Base-by-base conservation (phyloP, 92 coral and sea anemone species). In the Plumapathes pennacea region DNA sequence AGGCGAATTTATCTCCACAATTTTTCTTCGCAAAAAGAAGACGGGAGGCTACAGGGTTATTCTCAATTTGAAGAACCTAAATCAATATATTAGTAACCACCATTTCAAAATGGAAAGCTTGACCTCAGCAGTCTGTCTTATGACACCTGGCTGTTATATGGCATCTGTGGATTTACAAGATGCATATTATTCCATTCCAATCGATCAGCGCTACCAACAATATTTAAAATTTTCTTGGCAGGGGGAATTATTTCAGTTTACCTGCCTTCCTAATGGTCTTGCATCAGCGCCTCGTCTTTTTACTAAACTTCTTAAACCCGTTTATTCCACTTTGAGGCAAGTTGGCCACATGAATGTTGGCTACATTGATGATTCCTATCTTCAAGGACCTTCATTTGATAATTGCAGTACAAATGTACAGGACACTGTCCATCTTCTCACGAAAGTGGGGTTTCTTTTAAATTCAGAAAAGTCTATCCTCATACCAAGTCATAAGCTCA, bases 281-380 rank as follows among this genome's bases (percentile, higher is more conserved):
- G 29, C 71, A 7, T 47, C 44, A 31, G 62, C 60, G 22, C 62
- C 72, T 2, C 20, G 50, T 10, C 38, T 25, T 23, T 65, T 33
- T 28, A 50, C 50, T 6, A 65, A 65, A 26, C 13, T 54, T 15
- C 11, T 26, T 10, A 54, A 42, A 69, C 76, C 85, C 4, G 79
- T 70, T 3, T 78, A 70, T 32, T 18, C 79, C 3, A 46, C 45
- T 10, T 33, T 78, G 20, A 12, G 85, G 22, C 4, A 22, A 1
- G 17, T n/a, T 9, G 85, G 79, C 27, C 85, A 70, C 54, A 41
- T 40, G 0, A 30, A 56, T 48, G 40, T 57, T 45, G 69, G 76
- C 8, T 56, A 67, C 37, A 67, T 43, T 52, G 81, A 72, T 72
- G 85, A 71, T 51, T 62, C 75, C 2, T 62, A 53, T 3, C 85